Evolutionary conservation across 2,113 vertebrate genomes (phyloP), one percentile per base, ranked within the genome.

Genomic region (Microtus pennsylvanicus): DNA sequence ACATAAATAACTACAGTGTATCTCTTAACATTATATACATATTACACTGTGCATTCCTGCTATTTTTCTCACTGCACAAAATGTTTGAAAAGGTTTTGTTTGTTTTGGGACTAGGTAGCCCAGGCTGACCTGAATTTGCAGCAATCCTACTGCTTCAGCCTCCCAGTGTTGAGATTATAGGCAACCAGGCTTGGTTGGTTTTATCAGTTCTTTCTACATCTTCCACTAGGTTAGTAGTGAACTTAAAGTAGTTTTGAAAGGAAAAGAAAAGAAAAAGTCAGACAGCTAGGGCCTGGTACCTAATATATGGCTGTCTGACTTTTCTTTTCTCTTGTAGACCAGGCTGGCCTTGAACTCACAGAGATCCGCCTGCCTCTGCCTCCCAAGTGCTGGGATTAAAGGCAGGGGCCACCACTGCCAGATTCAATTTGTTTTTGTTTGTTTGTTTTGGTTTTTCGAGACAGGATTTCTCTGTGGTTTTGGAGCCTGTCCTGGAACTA

Each of bases 1-100:
- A 89, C 47, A 93, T 67, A 77, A 76, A 42, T 42, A 95, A 21
- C 55, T 74, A 24, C 19, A 26, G 7, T 63, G 42, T 42, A 33
- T 78, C 42, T 89, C 87, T 96, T 78, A 92, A 70, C 35, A 78
- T 83, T 83, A 83, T 93, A 65, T 94, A 89, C n/a, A 47, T 76
- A 21, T 45, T 33, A 61, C 35, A 93, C 65, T 75, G 55, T 90
- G 65, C 7, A 52, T 42, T 74, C 33, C 82, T 26, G 26, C 55
- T 61, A 22, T 80, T 94, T 88, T 94, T 93, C 74, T 93, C 52
- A 93, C 16, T 86, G 55, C 75, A 65, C 50, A 80, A 92, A 87
- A 69, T 87, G 12, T 67, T 86, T 69, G 83, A 13, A 38, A 42
- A 85, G 58, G 4, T 63, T 30, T 82, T 82, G 80, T 82, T 38